Evolutionary conservation across 92 coral and sea anemone genomes (phyloP).

Genomic region (Epizoanthus scotinus): DNA sequence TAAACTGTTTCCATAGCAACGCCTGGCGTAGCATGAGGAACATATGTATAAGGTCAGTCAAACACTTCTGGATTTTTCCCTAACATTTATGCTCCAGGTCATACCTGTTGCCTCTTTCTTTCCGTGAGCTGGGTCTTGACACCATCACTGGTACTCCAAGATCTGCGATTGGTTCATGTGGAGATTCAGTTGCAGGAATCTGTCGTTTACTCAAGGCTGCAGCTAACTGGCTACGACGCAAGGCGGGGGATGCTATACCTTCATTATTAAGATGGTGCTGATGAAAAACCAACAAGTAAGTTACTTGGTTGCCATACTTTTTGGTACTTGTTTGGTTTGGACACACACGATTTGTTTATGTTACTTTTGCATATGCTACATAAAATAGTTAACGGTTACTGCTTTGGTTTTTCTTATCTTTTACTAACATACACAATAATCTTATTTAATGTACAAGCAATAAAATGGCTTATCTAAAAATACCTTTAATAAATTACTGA

Average conservation of each 20-base stretch:
- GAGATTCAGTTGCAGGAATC: conserved; percentile 88
- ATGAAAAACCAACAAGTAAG: background rate
- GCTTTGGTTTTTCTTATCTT: too few species aligned
- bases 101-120: conserved; percentile 4
- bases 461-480: too few species aligned
- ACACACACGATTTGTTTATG: too few species aligned
- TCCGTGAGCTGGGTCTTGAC: background rate
- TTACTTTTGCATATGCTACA: too few species aligned
- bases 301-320: background rate
- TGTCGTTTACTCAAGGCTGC: conserved; percentile 83
- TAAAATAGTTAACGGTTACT: too few species aligned
- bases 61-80: too few species aligned
- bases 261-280: conserved; percentile 81
- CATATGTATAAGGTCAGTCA: too few species aligned
- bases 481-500: too few species aligned
- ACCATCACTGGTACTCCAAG: conserved; percentile 56
- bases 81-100: background rate
- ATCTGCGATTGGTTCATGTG: conserved; percentile 78
- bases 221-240: conserved; percentile 89
- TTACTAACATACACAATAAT: too few species aligned
- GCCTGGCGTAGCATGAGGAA: too few species aligned
- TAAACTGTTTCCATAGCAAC: too few species aligned
- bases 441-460: too few species aligned
- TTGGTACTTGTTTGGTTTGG: background rate
- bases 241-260: conserved; percentile 78